Percentiles rank a stretch among this genome's conserved stretches.
phyloP scores from a whole-genome alignment of 2,113 vertebrate species.

The Pomatostomus ruficeps region DNA sequence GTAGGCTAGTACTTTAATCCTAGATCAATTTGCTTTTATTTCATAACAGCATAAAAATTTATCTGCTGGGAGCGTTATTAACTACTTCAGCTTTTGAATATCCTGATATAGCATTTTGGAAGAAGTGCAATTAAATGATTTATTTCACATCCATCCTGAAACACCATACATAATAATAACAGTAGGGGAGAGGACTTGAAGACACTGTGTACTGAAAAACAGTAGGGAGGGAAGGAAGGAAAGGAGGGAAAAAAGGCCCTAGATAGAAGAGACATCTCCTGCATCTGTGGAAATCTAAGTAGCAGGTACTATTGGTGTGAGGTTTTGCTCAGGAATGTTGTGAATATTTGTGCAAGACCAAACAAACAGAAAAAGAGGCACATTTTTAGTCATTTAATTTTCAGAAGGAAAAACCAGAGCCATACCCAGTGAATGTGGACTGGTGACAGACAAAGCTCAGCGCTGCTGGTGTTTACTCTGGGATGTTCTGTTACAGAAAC shows the following conservation, averaged over 20 bases:
- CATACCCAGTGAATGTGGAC: rapidly evolving
- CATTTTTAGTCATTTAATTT: not conserved
- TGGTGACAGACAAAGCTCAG: not conserved
- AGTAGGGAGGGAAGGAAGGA: no score
- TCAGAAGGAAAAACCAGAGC: not conserved
- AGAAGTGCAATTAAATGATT: not conserved
- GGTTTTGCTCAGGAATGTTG: not conserved
- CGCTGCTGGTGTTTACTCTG: not conserved
- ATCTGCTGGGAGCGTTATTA: not conserved
- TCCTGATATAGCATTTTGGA: not conserved
- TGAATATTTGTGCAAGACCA: not conserved
- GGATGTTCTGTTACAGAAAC: not conserved
- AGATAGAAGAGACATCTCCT: not conserved
- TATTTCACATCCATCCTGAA: not conserved
- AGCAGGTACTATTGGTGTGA: not conserved
- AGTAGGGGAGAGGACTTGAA: not conserved
- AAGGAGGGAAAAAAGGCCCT: rapidly evolving
- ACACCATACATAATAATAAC: not conserved
- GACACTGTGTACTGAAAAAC: not conserved
- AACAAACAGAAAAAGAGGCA: not conserved
- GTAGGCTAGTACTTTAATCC: not conserved
- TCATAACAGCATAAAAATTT: not conserved
- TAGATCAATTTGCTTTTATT: slow-evolving; percentile 20
- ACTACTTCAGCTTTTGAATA: not conserved
- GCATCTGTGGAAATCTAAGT: not conserved